Base-by-base conservation (phyloP, 2,113 vertebrate species). In the Rhinopomastus cyanomelas region DNA sequence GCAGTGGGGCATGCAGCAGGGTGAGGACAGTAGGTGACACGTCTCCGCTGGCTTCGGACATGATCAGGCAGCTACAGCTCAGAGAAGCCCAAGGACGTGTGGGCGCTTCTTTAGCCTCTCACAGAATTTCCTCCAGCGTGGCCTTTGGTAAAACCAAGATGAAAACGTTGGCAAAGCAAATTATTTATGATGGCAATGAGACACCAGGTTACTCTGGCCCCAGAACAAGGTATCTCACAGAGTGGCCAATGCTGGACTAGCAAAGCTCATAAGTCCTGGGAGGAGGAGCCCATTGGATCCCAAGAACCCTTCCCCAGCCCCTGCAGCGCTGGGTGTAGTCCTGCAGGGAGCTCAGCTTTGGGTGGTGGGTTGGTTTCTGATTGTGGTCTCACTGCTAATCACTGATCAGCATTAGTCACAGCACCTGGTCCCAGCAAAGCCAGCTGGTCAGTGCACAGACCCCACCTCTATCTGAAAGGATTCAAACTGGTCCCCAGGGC, bases 91-190 rank as follows among this genome's bases (percentile, higher is more conserved):
- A 6, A 8, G 53, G 64, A n/a, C 0, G 16, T 1, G 12, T 3
- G 1, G 9, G 51, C 8, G 0, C n/a, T 5, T 1, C 46, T 55
- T 30, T 0, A 11, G 46, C 68, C 0, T 0, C 6, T 4, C 60
- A 64, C 44, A 71, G 64, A 8, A 27, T 14, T 25, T 59, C 72
- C 76, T 56, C 69, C 27, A 1, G 5, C 0, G 1, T 5, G 26
- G 22, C 25, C 72, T 67, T n/a, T 1, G 0, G 49, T 46, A 22
- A 76, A 64, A 61, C 34, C n/a, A 30, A 75, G 0, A 0, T 14
- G 53, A 64, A 56, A 64, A 20, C 10, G 15, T 3, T 6, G 56
- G 34, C 49, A 8, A 8, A 72, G 27, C 8, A 21, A 25, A 18
- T 17, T 9, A 0, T 10, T 5, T 16, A 34, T 3, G 26, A 16